Conservation (phyloP, 2,888 invertebrate genomes). For the Drosophila anomalipes region DNA sequence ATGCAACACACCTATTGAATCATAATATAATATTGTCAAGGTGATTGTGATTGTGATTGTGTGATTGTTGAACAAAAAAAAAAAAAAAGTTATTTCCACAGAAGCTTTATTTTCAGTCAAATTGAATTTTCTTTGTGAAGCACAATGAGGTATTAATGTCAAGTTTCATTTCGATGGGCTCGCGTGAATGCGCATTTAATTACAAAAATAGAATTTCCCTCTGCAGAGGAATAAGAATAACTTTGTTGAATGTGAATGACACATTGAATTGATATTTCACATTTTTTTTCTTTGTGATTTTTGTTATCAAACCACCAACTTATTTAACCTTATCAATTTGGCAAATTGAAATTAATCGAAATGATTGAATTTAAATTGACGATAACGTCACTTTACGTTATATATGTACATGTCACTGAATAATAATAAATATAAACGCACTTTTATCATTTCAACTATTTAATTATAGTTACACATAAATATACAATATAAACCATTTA, state of each 20-base stretch:
- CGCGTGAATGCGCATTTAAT: background rate
- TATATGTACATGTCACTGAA: background rate
- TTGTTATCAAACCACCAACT: background rate
- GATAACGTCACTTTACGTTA: background rate
- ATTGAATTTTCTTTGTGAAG: background rate
- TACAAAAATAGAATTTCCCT: background rate
- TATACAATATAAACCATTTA: background rate
- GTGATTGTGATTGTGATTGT: background rate
- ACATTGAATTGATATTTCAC: background rate
- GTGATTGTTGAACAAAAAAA: background rate
- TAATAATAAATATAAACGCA: background rate
- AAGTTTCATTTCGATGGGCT: background rate
- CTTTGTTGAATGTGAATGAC: background rate
- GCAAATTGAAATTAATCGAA: background rate
- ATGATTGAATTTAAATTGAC: background rate
- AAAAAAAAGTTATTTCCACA: background rate
- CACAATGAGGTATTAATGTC: background rate
- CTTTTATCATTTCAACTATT: background rate
- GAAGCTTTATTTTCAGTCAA: background rate
- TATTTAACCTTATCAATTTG: constrained; percentile 4
- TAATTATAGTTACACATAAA: background rate
- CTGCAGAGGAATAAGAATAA: background rate
- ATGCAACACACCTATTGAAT: background rate
- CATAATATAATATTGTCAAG: background rate
- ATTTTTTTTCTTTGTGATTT: background rate